Evolutionary conservation across 2,113 vertebrate species (phyloP), one percentile per base, ranked within the genome.

Genomic region (Uropsilus gracilis): DNA sequence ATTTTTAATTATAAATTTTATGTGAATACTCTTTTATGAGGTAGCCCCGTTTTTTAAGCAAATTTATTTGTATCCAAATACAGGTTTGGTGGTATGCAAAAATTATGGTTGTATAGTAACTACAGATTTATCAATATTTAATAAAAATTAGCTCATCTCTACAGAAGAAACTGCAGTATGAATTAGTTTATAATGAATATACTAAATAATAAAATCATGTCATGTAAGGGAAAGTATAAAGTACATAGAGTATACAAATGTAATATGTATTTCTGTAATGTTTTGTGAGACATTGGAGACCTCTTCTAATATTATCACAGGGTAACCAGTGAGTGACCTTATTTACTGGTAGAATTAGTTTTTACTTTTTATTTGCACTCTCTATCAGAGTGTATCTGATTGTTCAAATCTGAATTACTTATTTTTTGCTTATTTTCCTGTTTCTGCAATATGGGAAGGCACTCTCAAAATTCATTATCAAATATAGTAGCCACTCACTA

Each of bases 1-100:
- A 81, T 82, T 76, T 94, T 68, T 72, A 90, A 84, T 53, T 92
- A 68, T 44, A 88, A 84, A 85, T 80, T 90, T 72, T 95, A 68
- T 90, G 16, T 42, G 76, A 77, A 37, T 55, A 16, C 2, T 89
- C 12, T 91, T 89, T 91, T 71, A 72, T 77, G 42, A 77, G 91
- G 17, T 77, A 91, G 26, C 28, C 50, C 17, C 91, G 30, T 34
- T 85, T 63, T 85, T 64, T 32, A 64, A 94, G 64, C 12, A 89
- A 66, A 85, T 85, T 86, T 91, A 82, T 68, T 78, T 89, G 26
- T 28, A 50, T 85, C n/a, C 28, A 94, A 81, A 78, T 91, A 50
- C 3, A 61, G 30, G 8, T 75, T 6, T 80, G 20, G 39, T 83
- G 20, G 18, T 78, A 5, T 83, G 42, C 59, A 93, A 82, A 93